Evolutionary conservation across 2,797 vertebrate genomes (phyloP), one percentile per base, ranked within the genome.

Genomic region (Discoglossus pictus): DNA sequence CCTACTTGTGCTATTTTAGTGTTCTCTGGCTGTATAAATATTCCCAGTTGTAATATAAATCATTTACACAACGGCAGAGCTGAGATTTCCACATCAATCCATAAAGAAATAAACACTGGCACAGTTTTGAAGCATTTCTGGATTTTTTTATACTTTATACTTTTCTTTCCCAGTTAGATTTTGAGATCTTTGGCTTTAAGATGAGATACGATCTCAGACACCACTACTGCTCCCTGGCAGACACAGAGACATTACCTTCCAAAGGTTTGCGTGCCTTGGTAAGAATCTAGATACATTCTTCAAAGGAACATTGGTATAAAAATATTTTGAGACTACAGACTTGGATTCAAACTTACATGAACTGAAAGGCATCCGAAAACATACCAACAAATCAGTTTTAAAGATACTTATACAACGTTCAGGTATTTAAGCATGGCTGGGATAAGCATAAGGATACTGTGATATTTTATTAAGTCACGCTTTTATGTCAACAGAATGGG

Each of bases 151-250:
- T 34, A 23, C 55, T 42, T 39, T 38, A 51, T 51, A 27, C 46
- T 52, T 6, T 27, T 50, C 56, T 15, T 35, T 15, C 46, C 35
- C 39, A 58, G 24, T 6, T 27, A 35, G 54, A 58, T 66, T 58
- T 58, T 66, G 21, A 58, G 44, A 59, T 15, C 39, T 67, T 55
- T 67, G 59, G 65, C 51, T 51, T 67, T 13, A 7, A 51, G 36
- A 67, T 51, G 65, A 60, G 65, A 67, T 67, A 59, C 43, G 23
- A 58, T 50, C 54, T 59, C 43, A 39, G 12, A n/a, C n/a, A n/a
- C n/a, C n/a, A n/a, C n/a, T n/a, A 34, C 36, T n/a, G 44, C 55
- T 21, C 47, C 8, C 27, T 67, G 54, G 54, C 46, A 40, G 35
- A 11, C 39, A 38, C 44, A 40, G 50, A 62, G 58, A n/a, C 27